Base-by-base conservation (phyloP, 1,140 invertebrate species). In the Drosophila ananassae region DNA sequence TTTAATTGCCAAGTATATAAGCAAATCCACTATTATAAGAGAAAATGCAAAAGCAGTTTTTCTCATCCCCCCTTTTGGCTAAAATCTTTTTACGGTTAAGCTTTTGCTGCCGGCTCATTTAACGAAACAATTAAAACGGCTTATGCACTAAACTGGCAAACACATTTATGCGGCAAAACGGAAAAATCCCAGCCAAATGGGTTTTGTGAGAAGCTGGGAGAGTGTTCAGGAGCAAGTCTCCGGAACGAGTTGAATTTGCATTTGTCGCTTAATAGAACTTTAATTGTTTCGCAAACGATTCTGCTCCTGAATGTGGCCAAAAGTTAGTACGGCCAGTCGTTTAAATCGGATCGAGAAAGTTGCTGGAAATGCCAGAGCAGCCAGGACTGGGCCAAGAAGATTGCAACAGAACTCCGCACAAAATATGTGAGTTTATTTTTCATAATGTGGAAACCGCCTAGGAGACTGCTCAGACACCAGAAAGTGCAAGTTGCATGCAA, bases 51-150 rank as follows among this genome's bases (percentile, higher is more conserved):
- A 41, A 77, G 39, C 66, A 59, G 17, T 52, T 62, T 59, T 62
- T 53, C 57, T 62, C 44, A 44, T 61, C 58, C 44, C 44, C 48
- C 47, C 51, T 28, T 25, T 39, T 56, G 22, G 13, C 13, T n/a
- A 10, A 47, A 47, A 57, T 50, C 30, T 68, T 56, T 66, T 50
- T 56, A 34, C 25, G 61, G 51, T 56, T 55, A 48, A 74, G 72
- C 78, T 41, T 17, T 28, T 57, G 41, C 63, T 74, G 71, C 58
- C 48, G 73, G 69, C 74, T 85, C 82, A 87, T 85, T 85, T 85
- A 87, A 85, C 81, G 78, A 85, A 85, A 85, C 82, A 85, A 85
- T 85, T 85, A 85, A 85, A 85, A 75, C 68, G 82, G 81, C 81
- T 85, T 85, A 82, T 78, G 82, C 78, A 68, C 62, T 71, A 77